Conservation (phyloP, 2,888 invertebrate species). For the Chaitophorus viminalis region DNA sequence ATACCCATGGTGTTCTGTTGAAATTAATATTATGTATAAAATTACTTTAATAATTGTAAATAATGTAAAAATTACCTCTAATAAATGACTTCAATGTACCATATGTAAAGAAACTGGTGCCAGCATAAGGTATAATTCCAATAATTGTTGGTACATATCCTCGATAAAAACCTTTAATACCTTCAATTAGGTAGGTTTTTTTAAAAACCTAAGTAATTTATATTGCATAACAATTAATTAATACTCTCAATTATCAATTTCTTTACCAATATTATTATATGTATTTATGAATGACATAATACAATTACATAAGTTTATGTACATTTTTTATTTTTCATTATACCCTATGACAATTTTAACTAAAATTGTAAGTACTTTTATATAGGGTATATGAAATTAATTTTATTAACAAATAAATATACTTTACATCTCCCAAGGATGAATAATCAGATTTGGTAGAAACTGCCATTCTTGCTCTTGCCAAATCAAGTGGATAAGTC, state of each 20-base stretch:
- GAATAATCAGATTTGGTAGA: conserved; percentile 81
- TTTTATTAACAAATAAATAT: conserved; percentile 14
- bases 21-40: background rate
- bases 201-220: conserved; percentile 70
- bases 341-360: no score
- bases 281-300: background rate
- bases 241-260: background rate
- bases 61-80: conserved; percentile 71
- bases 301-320: background rate
- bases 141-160: conserved; percentile 91
- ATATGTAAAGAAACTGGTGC: conserved; percentile 96
- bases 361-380: background rate
- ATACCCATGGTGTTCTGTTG: conserved; percentile 38
- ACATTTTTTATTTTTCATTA: no score
- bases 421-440: conserved; percentile 71
- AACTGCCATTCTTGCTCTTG: conserved; percentile 96
- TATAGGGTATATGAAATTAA: background rate
- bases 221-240: background rate
- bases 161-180: conserved; percentile 79
- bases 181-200: conserved; percentile 81
- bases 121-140: conserved; percentile 96
- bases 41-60: background rate
- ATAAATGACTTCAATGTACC: conserved; percentile 89
- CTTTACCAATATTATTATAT: background rate
- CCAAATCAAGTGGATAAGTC: conserved; percentile 97